These are phyloP conservation scores for Platypus cylindrus DNA, from an alignment of 2,888 invertebrate genomes.

Conservation along the genomic window DNA sequence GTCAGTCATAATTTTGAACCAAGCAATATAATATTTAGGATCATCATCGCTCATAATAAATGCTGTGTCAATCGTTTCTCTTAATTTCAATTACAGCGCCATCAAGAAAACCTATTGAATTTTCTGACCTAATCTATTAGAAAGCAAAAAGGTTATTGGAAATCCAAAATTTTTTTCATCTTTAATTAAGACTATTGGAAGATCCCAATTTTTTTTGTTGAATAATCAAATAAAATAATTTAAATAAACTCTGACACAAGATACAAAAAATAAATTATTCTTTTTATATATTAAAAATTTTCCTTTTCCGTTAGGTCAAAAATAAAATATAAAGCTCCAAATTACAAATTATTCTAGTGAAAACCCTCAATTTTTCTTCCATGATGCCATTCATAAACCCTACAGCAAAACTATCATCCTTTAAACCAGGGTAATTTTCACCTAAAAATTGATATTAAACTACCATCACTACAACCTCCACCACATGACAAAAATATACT, in stretches of 20 bases:
- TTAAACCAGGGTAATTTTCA: constrained; percentile 1
- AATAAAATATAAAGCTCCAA: no score
- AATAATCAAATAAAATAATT: no score
- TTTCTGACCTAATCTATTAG: constrained; percentile 12
- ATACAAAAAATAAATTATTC: no score
- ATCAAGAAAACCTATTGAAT: constrained; percentile 15
- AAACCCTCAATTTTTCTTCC: constrained; percentile 12
- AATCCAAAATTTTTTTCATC: constrained; percentile 15
- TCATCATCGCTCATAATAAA: constrained; percentile 16
- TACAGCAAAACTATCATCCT: constrained; percentile 11
- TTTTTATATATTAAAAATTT: no score
- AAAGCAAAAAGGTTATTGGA: constrained; percentile 12
- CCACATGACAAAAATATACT: neutral
- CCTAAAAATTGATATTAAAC: constrained; percentile 1
- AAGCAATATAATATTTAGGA: constrained; percentile 14
- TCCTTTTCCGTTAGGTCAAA: no score
- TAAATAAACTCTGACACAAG: no score
- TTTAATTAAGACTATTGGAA: constrained; percentile 12
- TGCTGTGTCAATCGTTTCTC: constrained; percentile 6
- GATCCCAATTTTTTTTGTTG: constrained; percentile 10
- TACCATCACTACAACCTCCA: neutral
- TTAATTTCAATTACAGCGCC: constrained; percentile 10
- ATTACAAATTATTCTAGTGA: constrained; percentile 10
- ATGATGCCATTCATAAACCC: constrained; percentile 13
- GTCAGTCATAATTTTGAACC: constrained; percentile 9